Evolutionary conservation across 2,113 vertebrate genomes (phyloP).

Genomic region (Pteruthius melanotis): DNA sequence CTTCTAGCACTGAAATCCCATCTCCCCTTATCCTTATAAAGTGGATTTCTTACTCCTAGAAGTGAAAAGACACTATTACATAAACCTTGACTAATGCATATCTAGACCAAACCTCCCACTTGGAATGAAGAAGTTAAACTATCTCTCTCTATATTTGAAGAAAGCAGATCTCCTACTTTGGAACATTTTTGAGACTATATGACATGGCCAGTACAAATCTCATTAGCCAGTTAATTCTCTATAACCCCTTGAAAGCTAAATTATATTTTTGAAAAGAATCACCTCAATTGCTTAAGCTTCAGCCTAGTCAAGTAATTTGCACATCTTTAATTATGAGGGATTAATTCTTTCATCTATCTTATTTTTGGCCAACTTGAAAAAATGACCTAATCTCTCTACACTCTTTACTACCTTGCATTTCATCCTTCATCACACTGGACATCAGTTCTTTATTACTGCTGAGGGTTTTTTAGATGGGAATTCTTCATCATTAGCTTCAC

Average conservation of each 20-base stretch:
- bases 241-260: conserved; percentile 1
- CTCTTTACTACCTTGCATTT: neutral
- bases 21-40: neutral
- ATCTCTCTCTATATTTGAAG: neutral
- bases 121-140: neutral
- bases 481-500: conserved; percentile 38
- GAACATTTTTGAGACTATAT: neutral
- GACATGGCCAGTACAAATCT: neutral
- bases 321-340: conserved; percentile 14
- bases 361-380: neutral
- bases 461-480: neutral
- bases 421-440: neutral
- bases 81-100: neutral
- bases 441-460: neutral
- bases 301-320: conserved; percentile 7
- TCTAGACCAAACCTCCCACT: neutral
- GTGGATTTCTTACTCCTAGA: neutral
- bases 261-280: neutral
- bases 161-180: neutral
- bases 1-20: neutral
- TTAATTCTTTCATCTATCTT: conserved; percentile 8
- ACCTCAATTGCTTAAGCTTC: neutral
- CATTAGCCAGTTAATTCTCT: neutral
- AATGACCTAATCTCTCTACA: neutral
- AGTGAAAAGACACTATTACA: neutral